phyloP scores from a whole-genome alignment of 2,113 vertebrate species.

The Ciconia maguari region DNA sequence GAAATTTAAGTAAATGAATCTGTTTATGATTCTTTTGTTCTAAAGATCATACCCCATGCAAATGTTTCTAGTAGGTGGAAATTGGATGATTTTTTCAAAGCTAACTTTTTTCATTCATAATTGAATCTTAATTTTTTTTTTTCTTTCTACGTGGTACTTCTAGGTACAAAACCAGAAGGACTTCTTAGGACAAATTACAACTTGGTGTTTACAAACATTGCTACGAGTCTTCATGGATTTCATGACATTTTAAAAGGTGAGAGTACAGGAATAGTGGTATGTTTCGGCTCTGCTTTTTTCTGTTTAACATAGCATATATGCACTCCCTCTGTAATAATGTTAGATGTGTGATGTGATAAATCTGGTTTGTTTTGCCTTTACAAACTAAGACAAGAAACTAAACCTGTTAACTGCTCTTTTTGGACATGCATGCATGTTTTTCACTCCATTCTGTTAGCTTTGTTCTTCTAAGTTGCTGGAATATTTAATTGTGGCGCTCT shows the following conservation, averaged over 20 bases:
- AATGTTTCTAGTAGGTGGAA: background rate
- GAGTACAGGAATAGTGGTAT: background rate
- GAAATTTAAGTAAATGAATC: background rate
- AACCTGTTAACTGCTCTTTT: background rate
- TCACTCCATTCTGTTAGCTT: background rate
- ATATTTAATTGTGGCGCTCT: background rate
- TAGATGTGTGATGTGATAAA: background rate
- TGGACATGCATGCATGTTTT: background rate
- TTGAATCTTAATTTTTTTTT: background rate
- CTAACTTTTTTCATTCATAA: background rate
- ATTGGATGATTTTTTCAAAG: background rate
- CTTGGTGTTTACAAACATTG: slow-evolving; percentile 88
- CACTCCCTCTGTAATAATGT: background rate
- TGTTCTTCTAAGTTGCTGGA: background rate
- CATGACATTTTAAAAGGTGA: slow-evolving; percentile 90
- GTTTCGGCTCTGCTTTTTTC: background rate
- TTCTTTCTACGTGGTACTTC: background rate
- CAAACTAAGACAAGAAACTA: background rate
- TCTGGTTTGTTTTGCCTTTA: background rate
- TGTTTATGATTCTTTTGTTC: background rate
- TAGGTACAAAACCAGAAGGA: slow-evolving; percentile 82
- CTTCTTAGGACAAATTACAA: slow-evolving; percentile 86
- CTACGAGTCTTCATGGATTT: slow-evolving; percentile 86
- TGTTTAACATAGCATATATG: accelerated
- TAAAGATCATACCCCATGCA: background rate